Evolutionary conservation across 2,797 vertebrate species (phyloP).

Genomic region (Mastacembelus armatus): DNA sequence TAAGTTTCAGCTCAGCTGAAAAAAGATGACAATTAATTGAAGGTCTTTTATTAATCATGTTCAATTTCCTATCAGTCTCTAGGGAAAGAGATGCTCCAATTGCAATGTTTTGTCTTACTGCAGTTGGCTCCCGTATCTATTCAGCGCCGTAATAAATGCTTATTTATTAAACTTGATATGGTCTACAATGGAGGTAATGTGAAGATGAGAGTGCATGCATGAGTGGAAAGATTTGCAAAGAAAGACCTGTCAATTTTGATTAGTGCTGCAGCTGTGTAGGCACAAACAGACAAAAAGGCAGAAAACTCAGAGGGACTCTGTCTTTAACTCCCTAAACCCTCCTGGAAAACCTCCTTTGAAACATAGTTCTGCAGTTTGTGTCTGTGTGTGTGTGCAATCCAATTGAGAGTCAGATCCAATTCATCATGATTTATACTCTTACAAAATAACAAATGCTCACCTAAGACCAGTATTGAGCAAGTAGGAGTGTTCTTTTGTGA

Average conservation of each 20-base stretch:
- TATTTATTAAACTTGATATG: conserved; percentile 69
- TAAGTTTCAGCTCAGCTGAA: conserved; percentile 43
- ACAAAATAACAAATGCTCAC: conserved; percentile 29
- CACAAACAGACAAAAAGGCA: conserved; percentile 36
- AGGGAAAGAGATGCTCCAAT: conserved; percentile 61
- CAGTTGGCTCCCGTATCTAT: conserved; percentile 43
- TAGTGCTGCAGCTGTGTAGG: conserved; percentile 38
- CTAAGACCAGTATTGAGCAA: conserved; percentile 15
- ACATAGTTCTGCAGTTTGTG: conserved; percentile 6
- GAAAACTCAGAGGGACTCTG: conserved; percentile 51
- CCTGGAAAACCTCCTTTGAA: conserved; percentile 38
- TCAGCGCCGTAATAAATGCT: conserved; percentile 50
- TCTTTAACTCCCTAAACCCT: conserved; percentile 44
- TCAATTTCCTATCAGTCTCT: conserved; percentile 71
- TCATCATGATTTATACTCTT: conserved; percentile 12
- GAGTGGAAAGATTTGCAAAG: conserved; percentile 67
- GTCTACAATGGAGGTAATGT: conserved; percentile 63
- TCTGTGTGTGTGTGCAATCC: neutral
- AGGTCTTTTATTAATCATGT: conserved; percentile 67
- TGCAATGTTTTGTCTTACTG: conserved; percentile 66
- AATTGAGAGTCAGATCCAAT: conserved; percentile 13
- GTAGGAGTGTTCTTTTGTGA: conserved; percentile 5
- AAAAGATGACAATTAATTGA: conserved; percentile 65
- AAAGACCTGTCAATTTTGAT: conserved; percentile 72
- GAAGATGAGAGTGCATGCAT: conserved; percentile 66